phyloP scores from a whole-genome alignment of 2,888 invertebrate species.

The Troglohyphantes excavatus region DNA sequence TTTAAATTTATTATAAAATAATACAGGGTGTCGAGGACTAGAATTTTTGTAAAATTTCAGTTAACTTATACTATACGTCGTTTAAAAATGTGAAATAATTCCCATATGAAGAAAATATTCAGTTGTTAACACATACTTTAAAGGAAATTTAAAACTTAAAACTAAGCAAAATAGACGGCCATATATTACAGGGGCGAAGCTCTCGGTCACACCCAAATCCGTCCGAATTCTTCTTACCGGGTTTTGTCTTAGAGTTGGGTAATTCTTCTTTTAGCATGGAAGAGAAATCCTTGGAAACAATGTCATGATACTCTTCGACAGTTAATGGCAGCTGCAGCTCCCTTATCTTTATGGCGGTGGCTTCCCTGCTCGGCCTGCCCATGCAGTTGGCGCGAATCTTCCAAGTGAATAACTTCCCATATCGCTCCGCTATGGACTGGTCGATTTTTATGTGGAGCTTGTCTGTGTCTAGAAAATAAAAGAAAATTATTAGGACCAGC shows the following conservation, averaged over 20 bases:
- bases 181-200: too few species aligned
- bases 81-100: too few species aligned
- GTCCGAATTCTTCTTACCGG: constrained; percentile 15
- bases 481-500: background rate
- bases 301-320: constrained; percentile 86
- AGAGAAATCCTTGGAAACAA: constrained; percentile 83
- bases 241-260: background rate
- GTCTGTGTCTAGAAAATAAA: constrained; percentile 88
- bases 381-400: constrained; percentile 89
- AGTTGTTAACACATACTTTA: background rate
- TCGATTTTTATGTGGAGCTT: constrained; percentile 82
- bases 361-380: constrained; percentile 87
- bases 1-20: too few species aligned
- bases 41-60: too few species aligned
- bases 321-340: constrained; percentile 87
- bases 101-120: background rate
- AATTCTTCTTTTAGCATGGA: background rate
- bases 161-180: too few species aligned
- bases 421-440: constrained; percentile 85
- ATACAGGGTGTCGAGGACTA: too few species aligned
- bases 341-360: constrained; percentile 85
- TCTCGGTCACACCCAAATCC: too few species aligned
- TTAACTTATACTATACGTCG: too few species aligned
- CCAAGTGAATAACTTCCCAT: constrained; percentile 89
- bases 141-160: too few species aligned